Conservation (phyloP, 2,113 vertebrate species). For the Chlamydotis undulata region DNA sequence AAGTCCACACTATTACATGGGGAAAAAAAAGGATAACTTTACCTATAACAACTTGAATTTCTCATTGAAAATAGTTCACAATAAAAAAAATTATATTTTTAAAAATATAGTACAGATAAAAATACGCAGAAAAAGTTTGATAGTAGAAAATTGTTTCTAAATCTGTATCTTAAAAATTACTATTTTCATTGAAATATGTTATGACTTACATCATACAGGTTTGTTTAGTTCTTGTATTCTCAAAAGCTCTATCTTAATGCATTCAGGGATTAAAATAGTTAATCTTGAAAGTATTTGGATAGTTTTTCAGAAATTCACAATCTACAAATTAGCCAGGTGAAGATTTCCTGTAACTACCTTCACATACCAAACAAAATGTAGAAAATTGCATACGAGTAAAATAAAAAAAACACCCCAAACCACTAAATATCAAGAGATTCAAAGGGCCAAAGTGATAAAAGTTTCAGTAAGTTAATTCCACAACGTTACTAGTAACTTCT, state of each 20-base stretch:
- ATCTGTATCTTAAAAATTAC: not conserved
- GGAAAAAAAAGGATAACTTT: not conserved
- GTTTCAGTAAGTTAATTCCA: not conserved
- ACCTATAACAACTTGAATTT: not conserved
- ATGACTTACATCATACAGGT: not conserved
- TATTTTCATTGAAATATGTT: not conserved
- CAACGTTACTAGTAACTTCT: not conserved
- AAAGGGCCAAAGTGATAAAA: not conserved
- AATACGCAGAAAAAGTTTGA: not conserved
- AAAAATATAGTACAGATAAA: not conserved
- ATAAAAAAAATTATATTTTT: accelerated
- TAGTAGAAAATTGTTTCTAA: not conserved
- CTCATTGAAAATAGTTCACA: not conserved
- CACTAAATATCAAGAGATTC: not conserved
- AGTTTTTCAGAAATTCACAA: not conserved
- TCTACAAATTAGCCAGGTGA: not conserved
- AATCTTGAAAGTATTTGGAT: not conserved
- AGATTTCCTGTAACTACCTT: not conserved
- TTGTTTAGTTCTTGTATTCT: not conserved
- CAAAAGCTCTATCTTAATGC: not conserved
- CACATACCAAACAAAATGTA: not conserved
- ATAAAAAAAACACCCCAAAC: not conserved
- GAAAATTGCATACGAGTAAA: not conserved
- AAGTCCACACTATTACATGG: not conserved
- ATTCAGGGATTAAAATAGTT: not conserved